phyloP scores from a whole-genome alignment of 2,888 invertebrate genomes.

The Kuschelorhynchus macadamiae region DNA sequence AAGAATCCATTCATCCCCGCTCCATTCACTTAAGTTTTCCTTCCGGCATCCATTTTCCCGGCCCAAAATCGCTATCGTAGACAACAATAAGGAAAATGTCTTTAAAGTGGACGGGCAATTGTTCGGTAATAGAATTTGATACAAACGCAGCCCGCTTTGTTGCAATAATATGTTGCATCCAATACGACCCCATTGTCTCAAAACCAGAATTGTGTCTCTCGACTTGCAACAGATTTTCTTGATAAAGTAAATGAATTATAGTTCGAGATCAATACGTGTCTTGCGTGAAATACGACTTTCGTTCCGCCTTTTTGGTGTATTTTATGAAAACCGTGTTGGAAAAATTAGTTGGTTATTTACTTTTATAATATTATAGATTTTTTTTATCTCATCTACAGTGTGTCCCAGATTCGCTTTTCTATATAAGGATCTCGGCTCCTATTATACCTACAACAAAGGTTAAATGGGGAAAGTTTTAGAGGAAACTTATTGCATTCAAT shows the following conservation, averaged over 20 bases:
- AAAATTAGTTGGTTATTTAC: no score
- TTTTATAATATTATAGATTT: no score
- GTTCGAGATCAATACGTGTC: no score
- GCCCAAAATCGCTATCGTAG: slow-evolving; percentile 4
- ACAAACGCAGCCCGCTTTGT: slow-evolving; percentile 13
- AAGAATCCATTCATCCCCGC: slow-evolving; percentile 1
- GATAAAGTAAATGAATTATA: background rate
- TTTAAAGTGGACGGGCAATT: slow-evolving; percentile 15
- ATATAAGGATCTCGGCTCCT: no score
- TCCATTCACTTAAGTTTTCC: slow-evolving; percentile 8
- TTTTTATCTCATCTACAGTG: no score
- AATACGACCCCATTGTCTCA: slow-evolving; percentile 10
- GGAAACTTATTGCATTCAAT: no score
- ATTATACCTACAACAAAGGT: no score
- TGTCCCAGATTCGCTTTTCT: no score
- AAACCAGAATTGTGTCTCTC: slow-evolving; percentile 5
- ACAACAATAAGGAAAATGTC: slow-evolving; percentile 24
- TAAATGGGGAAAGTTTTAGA: no score
- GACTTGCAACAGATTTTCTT: slow-evolving; percentile 12
- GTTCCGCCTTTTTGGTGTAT: no score
- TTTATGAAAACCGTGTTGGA: no score
- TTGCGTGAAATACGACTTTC: no score
- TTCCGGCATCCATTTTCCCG: slow-evolving; percentile 8
- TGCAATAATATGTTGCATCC: slow-evolving; percentile 28
- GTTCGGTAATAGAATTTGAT: slow-evolving; percentile 26